Evolutionary conservation across 2,888 invertebrate genomes (phyloP), one percentile per base, ranked within the genome.

Genomic region (Phymatocera aterrima): DNA sequence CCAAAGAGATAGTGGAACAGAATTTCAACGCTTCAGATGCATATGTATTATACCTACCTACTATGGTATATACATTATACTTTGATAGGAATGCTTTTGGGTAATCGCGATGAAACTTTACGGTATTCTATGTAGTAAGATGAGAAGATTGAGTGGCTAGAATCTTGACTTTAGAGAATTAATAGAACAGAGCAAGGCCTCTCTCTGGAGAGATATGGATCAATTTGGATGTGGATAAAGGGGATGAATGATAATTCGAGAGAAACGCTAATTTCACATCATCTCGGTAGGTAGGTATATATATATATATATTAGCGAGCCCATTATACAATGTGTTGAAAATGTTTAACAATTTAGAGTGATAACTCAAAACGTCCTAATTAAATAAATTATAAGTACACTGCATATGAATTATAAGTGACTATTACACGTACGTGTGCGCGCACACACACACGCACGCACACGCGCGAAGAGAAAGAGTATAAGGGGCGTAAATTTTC

Each of bases 181-280:
- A 68, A 68, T 68, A 68, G 68, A 68, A 68, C 24, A 15, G n/a
- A n/a, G n/a, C n/a, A n/a, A n/a, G n/a, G 46, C 28, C 68, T 57
- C 24, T 10, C 21, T n/a, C 15, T 46, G 46, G n/a, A 28, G 24
- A 68, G 68, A 68, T 68, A 68, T 46, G 68, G 68, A 68, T 68
- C 68, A 68, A 46, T 68, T 68, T 68, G 43, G 12, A 12, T 68
- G 21, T 43, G n/a, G 68, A 28, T 68, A 24, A 68, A 46, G 68
- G 46, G 46, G n/a, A n/a, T 15, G 18, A 28, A 28, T 64, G 43
- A 64, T 51, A 60, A 60, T 60, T 60, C 15, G 31, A 24, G 24
- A 12, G 54, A 24, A 28, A 8, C 24, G 2, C 28, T 60, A 43
- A 68, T 68, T 46, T 43, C n/a, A 1, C 28, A 24, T 4, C 21